These are phyloP conservation scores for Papilio xuthus DNA, from an alignment of 1,140 invertebrate species.

Conservation along the genomic window DNA sequence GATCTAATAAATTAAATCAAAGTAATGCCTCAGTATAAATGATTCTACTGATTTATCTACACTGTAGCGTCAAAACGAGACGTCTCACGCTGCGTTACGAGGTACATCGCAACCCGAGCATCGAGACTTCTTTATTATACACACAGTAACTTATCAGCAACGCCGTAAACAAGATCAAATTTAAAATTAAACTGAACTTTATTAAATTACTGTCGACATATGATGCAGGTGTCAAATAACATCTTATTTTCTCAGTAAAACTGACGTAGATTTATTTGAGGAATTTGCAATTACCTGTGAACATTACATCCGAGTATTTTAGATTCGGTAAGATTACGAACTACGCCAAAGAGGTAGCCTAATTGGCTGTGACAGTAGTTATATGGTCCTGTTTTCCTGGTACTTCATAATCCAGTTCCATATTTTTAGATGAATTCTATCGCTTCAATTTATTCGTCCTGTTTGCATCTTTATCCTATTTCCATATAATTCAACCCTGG, in stretches of 20 bases:
- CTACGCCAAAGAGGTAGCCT: no score
- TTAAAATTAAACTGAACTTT: slow-evolving; percentile 46
- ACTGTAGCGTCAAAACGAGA: slow-evolving; percentile 17
- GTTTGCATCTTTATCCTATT: neutral
- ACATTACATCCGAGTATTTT: neutral
- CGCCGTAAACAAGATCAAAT: slow-evolving; percentile 53
- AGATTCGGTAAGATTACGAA: neutral
- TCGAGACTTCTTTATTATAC: slow-evolving; percentile 61
- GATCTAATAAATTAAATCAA: no score
- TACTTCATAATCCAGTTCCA: neutral
- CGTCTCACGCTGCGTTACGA: slow-evolving; percentile 55
- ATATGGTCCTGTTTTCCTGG: neutral
- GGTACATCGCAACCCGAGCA: slow-evolving; percentile 56
- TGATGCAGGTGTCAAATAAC: slow-evolving; percentile 31
- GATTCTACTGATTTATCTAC: neutral
- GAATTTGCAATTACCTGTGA: neutral
- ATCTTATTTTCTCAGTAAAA: slow-evolving; percentile 5
- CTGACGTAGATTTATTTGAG: neutral
- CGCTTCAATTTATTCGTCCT: neutral
- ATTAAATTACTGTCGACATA: slow-evolving; percentile 40
- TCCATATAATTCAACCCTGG: slow-evolving; percentile 14
- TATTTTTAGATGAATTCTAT: neutral
- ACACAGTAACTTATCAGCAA: slow-evolving; percentile 43
- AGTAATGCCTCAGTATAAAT: no score
- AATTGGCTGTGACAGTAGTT: neutral